phyloP scores from a whole-genome alignment of 2,113 vertebrate species.

The Boulengeromyrus knoepffleri region DNA sequence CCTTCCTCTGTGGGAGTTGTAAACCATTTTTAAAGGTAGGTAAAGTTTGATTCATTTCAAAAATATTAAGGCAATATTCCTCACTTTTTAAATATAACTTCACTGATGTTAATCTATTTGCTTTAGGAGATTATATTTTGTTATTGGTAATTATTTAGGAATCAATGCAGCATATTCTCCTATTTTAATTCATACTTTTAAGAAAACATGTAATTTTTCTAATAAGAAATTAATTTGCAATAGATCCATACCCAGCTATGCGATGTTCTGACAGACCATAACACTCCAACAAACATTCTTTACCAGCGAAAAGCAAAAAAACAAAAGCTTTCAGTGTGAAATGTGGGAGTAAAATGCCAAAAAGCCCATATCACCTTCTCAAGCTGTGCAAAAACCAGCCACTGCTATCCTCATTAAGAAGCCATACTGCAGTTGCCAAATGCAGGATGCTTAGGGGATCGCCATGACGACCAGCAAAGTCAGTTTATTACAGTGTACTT shows the following conservation, averaged over 20 bases:
- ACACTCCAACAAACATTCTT: background rate
- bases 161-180: background rate
- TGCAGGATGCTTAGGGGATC: slow-evolving; percentile 76
- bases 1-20: background rate
- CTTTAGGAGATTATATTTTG: background rate
- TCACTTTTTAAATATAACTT: background rate
- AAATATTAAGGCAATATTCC: background rate
- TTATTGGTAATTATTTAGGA: background rate
- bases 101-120: background rate
- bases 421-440: slow-evolving; percentile 72
- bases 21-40: background rate
- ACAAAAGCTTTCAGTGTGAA: slow-evolving; percentile 30
- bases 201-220: background rate
- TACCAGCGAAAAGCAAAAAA: background rate
- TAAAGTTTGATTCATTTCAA: background rate
- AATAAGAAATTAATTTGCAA: background rate
- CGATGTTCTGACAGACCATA: background rate
- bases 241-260: background rate
- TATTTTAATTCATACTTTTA: background rate
- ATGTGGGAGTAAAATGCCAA: slow-evolving; percentile 50
- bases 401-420: slow-evolving; percentile 97
- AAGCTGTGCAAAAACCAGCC: slow-evolving; percentile 75
- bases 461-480: slow-evolving; percentile 88
- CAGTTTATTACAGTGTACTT: slow-evolving; percentile 82
- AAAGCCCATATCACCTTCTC: slow-evolving; percentile 84